These are phyloP conservation scores for Brenthis ino DNA, from an alignment of 2,888 invertebrate species.

Conservation along the genomic window DNA sequence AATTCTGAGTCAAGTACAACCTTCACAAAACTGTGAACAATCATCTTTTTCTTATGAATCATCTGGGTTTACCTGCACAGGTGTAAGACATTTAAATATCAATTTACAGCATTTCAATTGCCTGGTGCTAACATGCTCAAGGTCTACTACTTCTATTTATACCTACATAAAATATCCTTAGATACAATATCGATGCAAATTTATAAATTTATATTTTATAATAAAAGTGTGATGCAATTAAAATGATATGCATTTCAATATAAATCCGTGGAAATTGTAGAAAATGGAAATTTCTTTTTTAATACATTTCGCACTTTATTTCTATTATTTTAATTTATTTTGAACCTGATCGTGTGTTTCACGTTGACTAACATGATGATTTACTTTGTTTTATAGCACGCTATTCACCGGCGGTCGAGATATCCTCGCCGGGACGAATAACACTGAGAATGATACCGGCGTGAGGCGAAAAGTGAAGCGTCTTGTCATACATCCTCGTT, in stretches of 20 bases:
- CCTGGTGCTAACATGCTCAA: slow-evolving; percentile 26
- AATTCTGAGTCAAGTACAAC: background rate
- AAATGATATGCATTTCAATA: background rate
- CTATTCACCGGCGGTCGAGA: slow-evolving; percentile 42
- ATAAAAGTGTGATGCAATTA: background rate
- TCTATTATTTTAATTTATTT: no score
- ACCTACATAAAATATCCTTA: slow-evolving; percentile 4
- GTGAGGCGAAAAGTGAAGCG: slow-evolving; percentile 57
- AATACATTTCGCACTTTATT: no score
- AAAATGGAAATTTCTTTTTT: no score
- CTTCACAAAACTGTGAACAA: background rate
- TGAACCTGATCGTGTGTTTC: background rate
- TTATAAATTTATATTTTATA: background rate
- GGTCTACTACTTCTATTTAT: slow-evolving; percentile 28
- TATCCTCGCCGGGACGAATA: slow-evolving; percentile 64
- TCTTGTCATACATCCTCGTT: slow-evolving; percentile 66
- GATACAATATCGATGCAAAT: slow-evolving; percentile 3
- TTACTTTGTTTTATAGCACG: slow-evolving; percentile 35
- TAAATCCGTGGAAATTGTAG: no score
- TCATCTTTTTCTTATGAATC: slow-evolving; percentile 7
- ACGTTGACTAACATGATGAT: background rate
- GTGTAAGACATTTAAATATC: slow-evolving; percentile 28
- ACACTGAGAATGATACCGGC: slow-evolving; percentile 57
- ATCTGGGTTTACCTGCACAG: slow-evolving; percentile 32
- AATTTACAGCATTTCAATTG: slow-evolving; percentile 23